Evolutionary conservation across 1,140 invertebrate species (phyloP).

Genomic region (Drosophila tropicalis): DNA sequence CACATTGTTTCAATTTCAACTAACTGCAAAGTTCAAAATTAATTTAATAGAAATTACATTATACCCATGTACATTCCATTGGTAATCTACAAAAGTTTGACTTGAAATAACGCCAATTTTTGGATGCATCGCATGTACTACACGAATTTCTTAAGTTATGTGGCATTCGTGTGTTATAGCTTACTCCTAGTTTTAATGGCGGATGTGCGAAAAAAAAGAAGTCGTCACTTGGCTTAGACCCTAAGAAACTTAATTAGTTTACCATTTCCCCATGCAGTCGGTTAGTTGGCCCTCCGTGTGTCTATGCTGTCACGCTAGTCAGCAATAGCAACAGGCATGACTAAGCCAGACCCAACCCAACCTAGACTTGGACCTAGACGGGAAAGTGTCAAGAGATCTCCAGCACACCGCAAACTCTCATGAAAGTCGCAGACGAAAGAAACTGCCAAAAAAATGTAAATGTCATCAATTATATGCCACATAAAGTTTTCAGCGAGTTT

Average conservation of each 20-base stretch:
- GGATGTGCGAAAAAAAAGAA: neutral
- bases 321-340: constrained; percentile 30
- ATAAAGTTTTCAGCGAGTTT: constrained; percentile 35
- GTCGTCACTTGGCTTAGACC: constrained; percentile 4
- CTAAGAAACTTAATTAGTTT: constrained; percentile 12
- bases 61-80: too few relatives aligned
- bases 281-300: constrained; percentile 23
- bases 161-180: too few relatives aligned
- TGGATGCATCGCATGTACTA: neutral
- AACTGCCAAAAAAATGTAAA: constrained; percentile 40
- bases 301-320: constrained; percentile 34
- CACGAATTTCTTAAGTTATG: neutral
- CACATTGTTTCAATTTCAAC: too few relatives aligned
- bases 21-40: too few relatives aligned
- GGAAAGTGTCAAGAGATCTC: constrained; percentile 44
- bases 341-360: constrained; percentile 16
- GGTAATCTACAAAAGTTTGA: too few relatives aligned
- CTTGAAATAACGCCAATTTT: neutral
- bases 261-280: constrained; percentile 8
- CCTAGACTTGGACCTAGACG: constrained; percentile 4
- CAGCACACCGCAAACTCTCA: too few relatives aligned
- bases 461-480: constrained; percentile 71
- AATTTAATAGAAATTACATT: too few relatives aligned
- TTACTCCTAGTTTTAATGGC: neutral
- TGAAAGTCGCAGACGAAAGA: too few relatives aligned